These are phyloP conservation scores for Phocoena phocoena DNA, from an alignment of 2,113 vertebrate species.

Conservation along the genomic window DNA sequence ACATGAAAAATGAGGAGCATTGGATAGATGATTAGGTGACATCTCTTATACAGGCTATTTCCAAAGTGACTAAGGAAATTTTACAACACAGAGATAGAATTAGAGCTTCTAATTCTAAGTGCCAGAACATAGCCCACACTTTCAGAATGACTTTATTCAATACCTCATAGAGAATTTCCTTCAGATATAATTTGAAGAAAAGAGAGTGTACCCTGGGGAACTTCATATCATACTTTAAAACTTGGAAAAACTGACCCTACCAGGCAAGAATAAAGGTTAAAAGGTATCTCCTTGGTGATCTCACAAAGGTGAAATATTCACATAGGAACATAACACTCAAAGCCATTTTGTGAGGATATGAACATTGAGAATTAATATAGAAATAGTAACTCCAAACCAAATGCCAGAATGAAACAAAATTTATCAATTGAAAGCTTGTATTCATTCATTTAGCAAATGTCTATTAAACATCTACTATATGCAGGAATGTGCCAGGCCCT, in stretches of 20 bases:
- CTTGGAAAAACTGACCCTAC: not conserved
- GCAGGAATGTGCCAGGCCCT: not conserved
- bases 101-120: not conserved
- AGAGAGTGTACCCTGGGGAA: not conserved
- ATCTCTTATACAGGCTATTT: not conserved
- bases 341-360: not conserved
- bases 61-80: slow-evolving; percentile 1
- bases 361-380: slow-evolving; percentile 6
- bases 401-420: not conserved
- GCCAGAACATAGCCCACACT: not conserved
- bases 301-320: not conserved
- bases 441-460: not conserved
- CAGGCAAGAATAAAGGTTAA: not conserved
- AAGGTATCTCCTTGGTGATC: not conserved
- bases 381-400: not conserved
- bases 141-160: not conserved
- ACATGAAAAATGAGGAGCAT: not conserved
- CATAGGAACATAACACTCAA: slow-evolving; percentile 24
- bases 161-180: not conserved
- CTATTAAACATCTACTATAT: not conserved
- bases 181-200: not conserved
- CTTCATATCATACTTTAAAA: not conserved
- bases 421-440: not conserved
- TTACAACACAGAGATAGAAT: not conserved
- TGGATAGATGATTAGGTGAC: not conserved